phyloP scores from a whole-genome alignment of 2,888 invertebrate species.

The Gastrophysa polygoni region DNA sequence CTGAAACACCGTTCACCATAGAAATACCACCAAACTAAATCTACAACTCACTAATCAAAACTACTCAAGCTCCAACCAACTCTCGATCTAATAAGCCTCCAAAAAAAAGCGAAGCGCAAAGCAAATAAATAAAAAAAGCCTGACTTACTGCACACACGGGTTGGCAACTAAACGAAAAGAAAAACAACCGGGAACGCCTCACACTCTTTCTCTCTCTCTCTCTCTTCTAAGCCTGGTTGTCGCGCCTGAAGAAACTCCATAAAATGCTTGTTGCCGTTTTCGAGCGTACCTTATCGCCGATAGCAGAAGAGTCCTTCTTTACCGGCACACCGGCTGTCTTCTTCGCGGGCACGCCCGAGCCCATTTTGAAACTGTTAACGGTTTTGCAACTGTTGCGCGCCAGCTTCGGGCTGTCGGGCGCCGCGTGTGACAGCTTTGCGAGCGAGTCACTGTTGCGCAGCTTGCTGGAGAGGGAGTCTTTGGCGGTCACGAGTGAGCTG shows the following conservation, averaged over 20 bases:
- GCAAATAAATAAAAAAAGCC: slow-evolving; percentile 54
- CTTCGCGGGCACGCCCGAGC: slow-evolving; percentile 42
- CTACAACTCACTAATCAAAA: slow-evolving; percentile 20
- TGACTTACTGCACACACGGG: slow-evolving; percentile 56
- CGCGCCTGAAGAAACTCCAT: slow-evolving; percentile 71
- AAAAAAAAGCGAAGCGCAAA: slow-evolving; percentile 37
- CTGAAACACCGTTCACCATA: too few species aligned
- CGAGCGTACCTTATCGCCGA: slow-evolving; percentile 70
- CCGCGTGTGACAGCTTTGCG: slow-evolving; percentile 49
- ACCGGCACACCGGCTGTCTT: slow-evolving; percentile 43
- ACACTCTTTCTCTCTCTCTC: too few species aligned
- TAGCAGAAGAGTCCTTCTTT: slow-evolving; percentile 28
- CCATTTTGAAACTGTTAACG: slow-evolving; percentile 35
- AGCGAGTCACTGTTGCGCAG: slow-evolving; percentile 62
- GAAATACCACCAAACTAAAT: background rate
- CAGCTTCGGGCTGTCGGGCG: slow-evolving; percentile 28
- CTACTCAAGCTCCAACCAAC: slow-evolving; percentile 32
- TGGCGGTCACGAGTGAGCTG: slow-evolving; percentile 54
- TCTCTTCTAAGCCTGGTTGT: slow-evolving; percentile 61
- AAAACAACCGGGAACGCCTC: slow-evolving; percentile 39
- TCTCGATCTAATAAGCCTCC: slow-evolving; percentile 32
- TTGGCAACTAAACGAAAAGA: slow-evolving; percentile 52
- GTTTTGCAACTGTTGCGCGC: slow-evolving; percentile 16
- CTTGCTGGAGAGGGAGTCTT: slow-evolving; percentile 62
- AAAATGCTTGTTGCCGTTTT: slow-evolving; percentile 64